Evolutionary conservation across 2,113 vertebrate species (phyloP).

Genomic region (Nestor notabilis): DNA sequence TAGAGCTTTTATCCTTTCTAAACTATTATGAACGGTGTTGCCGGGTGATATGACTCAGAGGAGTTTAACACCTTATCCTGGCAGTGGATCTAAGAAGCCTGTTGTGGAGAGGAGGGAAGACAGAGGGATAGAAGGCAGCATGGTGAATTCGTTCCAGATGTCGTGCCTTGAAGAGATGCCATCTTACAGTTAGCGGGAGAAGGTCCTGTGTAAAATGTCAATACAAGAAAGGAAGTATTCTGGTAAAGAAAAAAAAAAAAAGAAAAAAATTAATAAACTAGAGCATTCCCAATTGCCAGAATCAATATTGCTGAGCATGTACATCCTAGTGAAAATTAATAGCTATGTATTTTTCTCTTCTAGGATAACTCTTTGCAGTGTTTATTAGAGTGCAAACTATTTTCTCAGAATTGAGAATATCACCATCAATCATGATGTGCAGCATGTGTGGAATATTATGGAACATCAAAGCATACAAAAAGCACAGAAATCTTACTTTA

Average conservation of each 20-base stretch:
- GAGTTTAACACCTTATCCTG: neutral
- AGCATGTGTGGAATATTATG: neutral
- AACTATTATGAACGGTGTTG: neutral
- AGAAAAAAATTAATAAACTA: neutral
- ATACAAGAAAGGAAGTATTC: neutral
- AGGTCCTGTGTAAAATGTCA: neutral
- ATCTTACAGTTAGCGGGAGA: neutral
- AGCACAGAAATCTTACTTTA: neutral
- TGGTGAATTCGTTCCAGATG: neutral
- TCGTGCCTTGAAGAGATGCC: neutral
- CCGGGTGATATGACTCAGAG: neutral
- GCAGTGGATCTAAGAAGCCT: neutral
- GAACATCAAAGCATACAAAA: neutral
- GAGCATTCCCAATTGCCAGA: neutral
- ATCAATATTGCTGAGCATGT: neutral
- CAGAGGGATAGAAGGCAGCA: neutral
- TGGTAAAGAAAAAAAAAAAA: neutral
- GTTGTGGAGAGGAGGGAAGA: neutral
- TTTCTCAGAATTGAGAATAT: neutral
- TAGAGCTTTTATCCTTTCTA: neutral
- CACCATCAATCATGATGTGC: neutral
- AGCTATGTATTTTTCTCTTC: neutral
- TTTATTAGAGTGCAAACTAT: neutral
- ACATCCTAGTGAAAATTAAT: neutral
- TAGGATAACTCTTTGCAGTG: neutral